Conservation (phyloP, 2,888 invertebrate genomes). For the Eupithecia vulgata region DNA sequence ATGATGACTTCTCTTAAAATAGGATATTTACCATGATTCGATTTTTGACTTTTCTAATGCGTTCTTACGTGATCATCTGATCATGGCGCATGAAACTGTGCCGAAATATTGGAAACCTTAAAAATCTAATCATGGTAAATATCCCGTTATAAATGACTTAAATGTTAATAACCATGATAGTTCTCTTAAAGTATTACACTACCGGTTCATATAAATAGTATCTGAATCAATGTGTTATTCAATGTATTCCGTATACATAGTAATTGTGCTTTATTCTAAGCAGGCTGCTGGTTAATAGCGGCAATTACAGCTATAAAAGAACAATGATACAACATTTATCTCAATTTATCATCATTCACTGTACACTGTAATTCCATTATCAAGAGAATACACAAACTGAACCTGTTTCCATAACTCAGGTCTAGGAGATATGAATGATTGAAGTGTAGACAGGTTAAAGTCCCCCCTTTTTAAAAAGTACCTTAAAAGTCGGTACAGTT, state of each 20-base stretch:
- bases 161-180: too few relatives aligned
- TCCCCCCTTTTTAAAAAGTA: background rate
- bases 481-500: too few relatives aligned
- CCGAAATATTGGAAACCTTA: too few relatives aligned
- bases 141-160: too few relatives aligned
- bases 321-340: constrained; percentile 33
- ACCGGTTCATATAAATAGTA: background rate
- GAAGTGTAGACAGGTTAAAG: background rate
- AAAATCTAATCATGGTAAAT: too few relatives aligned
- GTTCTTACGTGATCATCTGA: too few relatives aligned
- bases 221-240: background rate
- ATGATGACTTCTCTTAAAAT: too few relatives aligned
- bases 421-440: background rate
- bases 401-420: background rate
- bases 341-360: constrained; percentile 28
- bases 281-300: constrained; percentile 33
- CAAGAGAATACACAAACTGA: constrained; percentile 18
- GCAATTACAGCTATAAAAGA: constrained; percentile 34
- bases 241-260: background rate
- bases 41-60: too few relatives aligned
- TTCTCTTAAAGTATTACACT: too few relatives aligned
- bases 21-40: too few relatives aligned
- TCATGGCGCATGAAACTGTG: too few relatives aligned
- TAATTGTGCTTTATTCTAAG: constrained; percentile 25
- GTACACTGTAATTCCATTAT: constrained; percentile 23